A percentile compares a stretch with the other conserved stretches of the same genome.
Evolutionary conservation across 2,797 vertebrate species (phyloP).

Genomic region (Zalophus californianus): DNA sequence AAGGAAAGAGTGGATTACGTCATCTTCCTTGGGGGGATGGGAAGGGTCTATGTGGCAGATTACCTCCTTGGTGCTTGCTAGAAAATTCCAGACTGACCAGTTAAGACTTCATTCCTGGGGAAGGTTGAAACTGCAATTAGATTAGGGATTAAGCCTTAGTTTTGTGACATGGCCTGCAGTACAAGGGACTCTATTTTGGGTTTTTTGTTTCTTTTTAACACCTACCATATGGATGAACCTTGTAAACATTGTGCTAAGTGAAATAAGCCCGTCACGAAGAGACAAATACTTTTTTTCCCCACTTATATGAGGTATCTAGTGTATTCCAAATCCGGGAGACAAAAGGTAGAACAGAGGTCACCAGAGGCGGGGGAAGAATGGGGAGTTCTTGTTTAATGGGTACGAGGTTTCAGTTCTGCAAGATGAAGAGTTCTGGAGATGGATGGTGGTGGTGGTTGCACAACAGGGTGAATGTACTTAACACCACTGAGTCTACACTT

Average conservation of each 20-base stretch:
- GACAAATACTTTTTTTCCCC: background rate
- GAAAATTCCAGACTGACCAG: background rate
- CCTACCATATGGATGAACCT: background rate
- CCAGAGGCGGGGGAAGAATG: fast-evolving
- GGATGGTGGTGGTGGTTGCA: too few relatives aligned
- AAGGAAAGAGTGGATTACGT: background rate
- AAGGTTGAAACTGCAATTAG: background rate
- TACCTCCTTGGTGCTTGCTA: background rate
- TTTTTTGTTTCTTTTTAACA: background rate
- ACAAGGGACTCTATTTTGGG: background rate
- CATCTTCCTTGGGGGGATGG: background rate
- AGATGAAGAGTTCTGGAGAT: background rate
- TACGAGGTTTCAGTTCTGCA: background rate
- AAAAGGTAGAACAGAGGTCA: background rate
- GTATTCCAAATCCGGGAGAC: background rate
- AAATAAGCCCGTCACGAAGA: background rate
- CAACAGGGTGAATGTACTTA: background rate
- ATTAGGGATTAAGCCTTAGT: background rate
- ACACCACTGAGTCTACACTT: too few relatives aligned
- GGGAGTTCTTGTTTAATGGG: background rate
- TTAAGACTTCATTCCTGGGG: background rate
- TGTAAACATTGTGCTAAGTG: background rate
- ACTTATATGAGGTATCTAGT: background rate
- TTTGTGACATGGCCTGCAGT: background rate
- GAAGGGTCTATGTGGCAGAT: background rate